Percentiles rank a stretch among this genome's conserved stretches.
These are phyloP conservation scores for Cyrtorhinus lividipennis DNA, from an alignment of 1,140 invertebrate genomes.

Conservation along the genomic window DNA sequence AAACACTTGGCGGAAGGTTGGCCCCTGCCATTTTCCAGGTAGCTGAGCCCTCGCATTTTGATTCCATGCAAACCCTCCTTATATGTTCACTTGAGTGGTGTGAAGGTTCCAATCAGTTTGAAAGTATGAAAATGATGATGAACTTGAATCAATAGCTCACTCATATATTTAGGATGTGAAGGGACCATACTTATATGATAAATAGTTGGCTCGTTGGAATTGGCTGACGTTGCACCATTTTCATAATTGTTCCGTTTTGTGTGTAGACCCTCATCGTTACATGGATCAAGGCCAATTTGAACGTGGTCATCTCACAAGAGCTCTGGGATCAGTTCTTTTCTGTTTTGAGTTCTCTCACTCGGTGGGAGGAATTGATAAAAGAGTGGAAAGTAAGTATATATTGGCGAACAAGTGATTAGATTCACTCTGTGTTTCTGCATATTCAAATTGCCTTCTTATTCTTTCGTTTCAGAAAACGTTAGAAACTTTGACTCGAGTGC, in stretches of 20 bases:
- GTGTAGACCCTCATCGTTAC: slow-evolving; percentile 93
- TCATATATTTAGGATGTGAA: too few relatives aligned
- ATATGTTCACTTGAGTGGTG: too few relatives aligned
- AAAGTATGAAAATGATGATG: too few relatives aligned
- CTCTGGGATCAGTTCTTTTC: slow-evolving; percentile 90
- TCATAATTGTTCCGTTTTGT: slow-evolving; percentile 9
- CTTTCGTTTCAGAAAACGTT: slow-evolving; percentile 87
- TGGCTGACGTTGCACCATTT: too few relatives aligned
- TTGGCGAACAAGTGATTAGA: too few relatives aligned
- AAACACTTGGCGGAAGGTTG: slow-evolving; percentile 63
- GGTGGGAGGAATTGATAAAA: slow-evolving; percentile 87
- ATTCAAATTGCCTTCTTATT: too few relatives aligned
- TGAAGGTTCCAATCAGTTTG: too few relatives aligned
- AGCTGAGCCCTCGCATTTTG: too few relatives aligned
- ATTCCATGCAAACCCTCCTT: too few relatives aligned
- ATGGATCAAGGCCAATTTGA: slow-evolving; percentile 95
- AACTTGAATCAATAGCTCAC: too few relatives aligned
- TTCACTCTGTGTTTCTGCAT: slow-evolving; percentile 4
- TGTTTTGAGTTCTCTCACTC: slow-evolving; percentile 73
- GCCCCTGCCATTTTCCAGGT: slow-evolving; percentile 76
- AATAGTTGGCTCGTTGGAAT: too few relatives aligned
- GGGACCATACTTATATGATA: too few relatives aligned
- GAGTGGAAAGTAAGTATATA: slow-evolving; percentile 82
- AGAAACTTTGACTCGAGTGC: slow-evolving; percentile 82
- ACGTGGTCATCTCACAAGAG: slow-evolving; percentile 72